A percentile compares a stretch with the other conserved stretches of the same genome.
Evolutionary conservation across 2,888 invertebrate genomes (phyloP).

Genomic region (Pristionchus fissidentatus): DNA sequence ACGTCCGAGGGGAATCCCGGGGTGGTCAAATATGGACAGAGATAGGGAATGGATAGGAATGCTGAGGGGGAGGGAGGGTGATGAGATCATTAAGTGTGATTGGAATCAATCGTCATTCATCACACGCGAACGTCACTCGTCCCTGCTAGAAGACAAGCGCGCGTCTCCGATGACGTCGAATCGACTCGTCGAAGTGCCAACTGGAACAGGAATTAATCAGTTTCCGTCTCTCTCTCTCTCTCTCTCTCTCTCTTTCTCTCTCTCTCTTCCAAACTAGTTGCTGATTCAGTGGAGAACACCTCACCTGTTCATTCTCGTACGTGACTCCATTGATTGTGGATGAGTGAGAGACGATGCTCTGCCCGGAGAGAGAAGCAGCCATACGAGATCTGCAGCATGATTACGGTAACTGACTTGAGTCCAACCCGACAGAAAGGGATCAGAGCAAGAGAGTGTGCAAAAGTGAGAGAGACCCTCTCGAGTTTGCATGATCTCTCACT

Average conservation of each 20-base stretch:
- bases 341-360: conserved; percentile 48
- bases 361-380: conserved; percentile 44
- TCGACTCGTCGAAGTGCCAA: conserved; percentile 40
- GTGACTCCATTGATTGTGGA: conserved; percentile 46
- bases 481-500: no score
- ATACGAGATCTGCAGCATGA: conserved; percentile 37
- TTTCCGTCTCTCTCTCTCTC: not conserved
- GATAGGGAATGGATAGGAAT: not conserved
- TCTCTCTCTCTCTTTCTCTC: not conserved
- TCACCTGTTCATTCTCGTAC: conserved; percentile 48
- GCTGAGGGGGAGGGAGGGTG: not conserved
- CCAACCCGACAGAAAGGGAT: no score
- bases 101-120: no score
- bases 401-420: not conserved
- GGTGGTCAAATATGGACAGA: conserved; percentile 20
- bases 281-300: not conserved
- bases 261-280: not conserved
- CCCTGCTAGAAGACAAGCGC: conserved; percentile 33
- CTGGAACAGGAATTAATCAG: not conserved
- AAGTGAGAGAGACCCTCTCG: no score
- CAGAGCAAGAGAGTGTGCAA: no score
- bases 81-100: not conserved
- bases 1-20: not conserved
- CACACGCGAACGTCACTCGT: conserved; percentile 35
- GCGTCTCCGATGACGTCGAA: conserved; percentile 45